Evolutionary conservation across 2,113 vertebrate species (phyloP).

Genomic region (Podarcis muralis): DNA sequence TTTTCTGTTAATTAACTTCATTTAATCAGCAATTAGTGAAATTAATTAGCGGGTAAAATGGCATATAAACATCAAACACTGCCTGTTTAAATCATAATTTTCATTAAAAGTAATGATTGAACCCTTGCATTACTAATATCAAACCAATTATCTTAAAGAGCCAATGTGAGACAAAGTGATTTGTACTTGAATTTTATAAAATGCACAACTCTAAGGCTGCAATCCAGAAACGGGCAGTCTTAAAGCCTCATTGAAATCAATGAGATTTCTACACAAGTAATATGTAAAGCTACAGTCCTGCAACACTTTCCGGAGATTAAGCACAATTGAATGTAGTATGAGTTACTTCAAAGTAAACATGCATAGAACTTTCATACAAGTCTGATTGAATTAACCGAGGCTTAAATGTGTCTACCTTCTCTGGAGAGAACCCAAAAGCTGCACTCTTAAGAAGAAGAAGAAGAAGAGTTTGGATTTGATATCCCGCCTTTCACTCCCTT

Average conservation of each 20-base stretch:
- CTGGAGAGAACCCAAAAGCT: neutral
- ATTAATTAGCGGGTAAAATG: slow-evolving; percentile 76
- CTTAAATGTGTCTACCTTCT: neutral
- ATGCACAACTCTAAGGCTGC: neutral
- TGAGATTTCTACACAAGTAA: neutral
- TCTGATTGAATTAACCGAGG: neutral
- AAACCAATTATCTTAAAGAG: slow-evolving; percentile 54
- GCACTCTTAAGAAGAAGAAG: too few relatives aligned
- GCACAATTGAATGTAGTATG: neutral
- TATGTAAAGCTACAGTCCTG: neutral
- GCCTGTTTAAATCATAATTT: slow-evolving; percentile 74
- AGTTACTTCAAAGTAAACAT: neutral
- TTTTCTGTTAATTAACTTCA: slow-evolving; percentile 77
- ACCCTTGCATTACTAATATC: slow-evolving; percentile 59
- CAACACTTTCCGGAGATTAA: neutral
- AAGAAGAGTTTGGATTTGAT: too few relatives aligned
- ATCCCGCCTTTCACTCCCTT: too few relatives aligned
- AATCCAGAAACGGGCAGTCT: neutral
- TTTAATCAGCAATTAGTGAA: slow-evolving; percentile 69
- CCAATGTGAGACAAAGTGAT: slow-evolving; percentile 31
- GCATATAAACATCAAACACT: slow-evolving; percentile 77
- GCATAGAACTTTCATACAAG: neutral
- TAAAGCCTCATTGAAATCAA: neutral
- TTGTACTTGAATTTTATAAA: slow-evolving; percentile 48
- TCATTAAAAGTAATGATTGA: slow-evolving; percentile 70